These are phyloP conservation scores for honey bee (Apis mellifera) DNA, from an alignment of 1,140 invertebrate species.

Conservation along the genomic window DNA sequence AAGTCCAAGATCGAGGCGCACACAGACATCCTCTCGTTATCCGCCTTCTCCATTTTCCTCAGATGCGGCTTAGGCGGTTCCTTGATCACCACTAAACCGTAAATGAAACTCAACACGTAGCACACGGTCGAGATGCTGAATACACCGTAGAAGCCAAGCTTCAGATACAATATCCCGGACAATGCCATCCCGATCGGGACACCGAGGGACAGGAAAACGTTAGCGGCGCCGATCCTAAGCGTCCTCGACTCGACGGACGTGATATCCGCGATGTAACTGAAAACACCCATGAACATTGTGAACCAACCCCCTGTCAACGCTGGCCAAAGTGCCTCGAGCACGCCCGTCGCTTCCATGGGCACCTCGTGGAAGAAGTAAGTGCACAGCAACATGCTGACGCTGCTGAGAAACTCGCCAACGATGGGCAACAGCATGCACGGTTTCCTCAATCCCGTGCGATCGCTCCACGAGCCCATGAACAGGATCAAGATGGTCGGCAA, in stretches of 20 bases:
- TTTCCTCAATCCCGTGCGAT: slow-evolving; percentile 88
- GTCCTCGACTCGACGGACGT: slow-evolving; percentile 91
- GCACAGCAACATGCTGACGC: slow-evolving; percentile 89
- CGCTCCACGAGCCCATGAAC: slow-evolving; percentile 90
- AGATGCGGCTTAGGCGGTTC: slow-evolving; percentile 80
- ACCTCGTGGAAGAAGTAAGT: slow-evolving; percentile 89
- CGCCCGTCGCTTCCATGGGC: slow-evolving; percentile 89
- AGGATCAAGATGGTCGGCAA: slow-evolving; percentile 89
- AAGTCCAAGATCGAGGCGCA: slow-evolving; percentile 83
- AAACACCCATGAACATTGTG: slow-evolving; percentile 94
- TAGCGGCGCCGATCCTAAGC: slow-evolving; percentile 91
- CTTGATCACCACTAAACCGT: slow-evolving; percentile 85
- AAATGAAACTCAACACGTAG: slow-evolving; percentile 88
- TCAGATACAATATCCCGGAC: slow-evolving; percentile 85
- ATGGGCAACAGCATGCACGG: slow-evolving; percentile 92
- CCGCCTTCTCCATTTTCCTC: slow-evolving; percentile 58
- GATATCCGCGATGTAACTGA: slow-evolving; percentile 94
- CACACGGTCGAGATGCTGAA: slow-evolving; percentile 88
- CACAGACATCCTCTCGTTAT: slow-evolving; percentile 65
- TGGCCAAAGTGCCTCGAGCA: slow-evolving; percentile 89
- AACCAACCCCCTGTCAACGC: slow-evolving; percentile 92
- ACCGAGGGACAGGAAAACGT: slow-evolving; percentile 90
- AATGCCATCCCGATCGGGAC: slow-evolving; percentile 90
- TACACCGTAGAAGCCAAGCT: slow-evolving; percentile 91
- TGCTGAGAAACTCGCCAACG: slow-evolving; percentile 89